phyloP scores from a whole-genome alignment of 1,140 invertebrate genomes.

The Phymorhynchus buccinoides region DNA sequence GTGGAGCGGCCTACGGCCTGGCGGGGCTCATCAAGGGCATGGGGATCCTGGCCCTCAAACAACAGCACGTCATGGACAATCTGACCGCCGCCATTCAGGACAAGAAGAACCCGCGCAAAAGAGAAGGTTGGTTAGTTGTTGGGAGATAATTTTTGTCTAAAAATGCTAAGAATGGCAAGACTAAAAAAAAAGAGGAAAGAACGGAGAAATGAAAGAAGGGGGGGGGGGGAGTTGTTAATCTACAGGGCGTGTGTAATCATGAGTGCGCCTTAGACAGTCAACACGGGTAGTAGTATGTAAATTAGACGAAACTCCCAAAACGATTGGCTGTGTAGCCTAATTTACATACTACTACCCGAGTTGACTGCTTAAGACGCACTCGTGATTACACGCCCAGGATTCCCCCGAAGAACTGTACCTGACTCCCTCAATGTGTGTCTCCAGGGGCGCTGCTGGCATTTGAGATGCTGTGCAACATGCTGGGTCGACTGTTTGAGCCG shows the following conservation, averaged over 20 bases:
- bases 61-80: constrained; percentile 95
- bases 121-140: constrained; percentile 83
- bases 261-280: too few relatives aligned
- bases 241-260: too few relatives aligned
- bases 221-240: not conserved
- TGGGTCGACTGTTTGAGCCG: constrained; percentile 97
- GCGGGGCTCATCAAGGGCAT: constrained; percentile 90
- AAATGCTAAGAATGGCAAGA: too few relatives aligned
- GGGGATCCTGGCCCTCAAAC: constrained; percentile 95
- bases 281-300: too few relatives aligned
- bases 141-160: not conserved
- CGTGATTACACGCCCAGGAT: too few relatives aligned
- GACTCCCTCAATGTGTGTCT: constrained; percentile 41
- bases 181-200: too few relatives aligned
- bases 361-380: too few relatives aligned
- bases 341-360: too few relatives aligned
- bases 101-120: constrained; percentile 93
- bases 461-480: constrained; percentile 95
- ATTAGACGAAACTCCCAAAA: too few relatives aligned
- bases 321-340: too few relatives aligned
- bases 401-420: too few relatives aligned
- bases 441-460: constrained; percentile 94
- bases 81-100: constrained; percentile 95
- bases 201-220: not conserved
- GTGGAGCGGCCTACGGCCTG: constrained; percentile 76